Evolutionary conservation across 2,797 vertebrate genomes (phyloP), one percentile per base, ranked within the genome.

Genomic region (Spatula clypeata): DNA sequence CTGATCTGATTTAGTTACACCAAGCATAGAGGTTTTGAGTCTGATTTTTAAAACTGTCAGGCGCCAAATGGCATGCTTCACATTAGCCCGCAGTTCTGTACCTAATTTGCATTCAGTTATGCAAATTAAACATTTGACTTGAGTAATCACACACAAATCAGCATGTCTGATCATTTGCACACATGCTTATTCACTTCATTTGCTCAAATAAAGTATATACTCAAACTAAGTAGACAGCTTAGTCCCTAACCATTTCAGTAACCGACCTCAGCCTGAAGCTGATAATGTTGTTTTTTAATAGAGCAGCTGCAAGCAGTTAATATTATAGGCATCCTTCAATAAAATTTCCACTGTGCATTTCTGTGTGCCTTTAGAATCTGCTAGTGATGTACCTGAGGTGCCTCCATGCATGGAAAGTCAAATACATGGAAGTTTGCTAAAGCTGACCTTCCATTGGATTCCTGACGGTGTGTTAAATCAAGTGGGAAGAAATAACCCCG

Each of bases 81-180:
- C 76, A 94, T 94, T 85, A 95, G 66, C 93, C 87, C 90, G 83
- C 88, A 95, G 90, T 95, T 95, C 94, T 97, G 94, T 82, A 85
- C 94, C 89, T 95, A 86, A 97, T 97, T 96, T 97, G 90, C 94
- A 95, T 96, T 85, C 88, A 87, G 93, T 95, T 96, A 97, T 97
- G 97, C 94, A 93, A 96, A 95, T 94, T 95, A 95, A 94, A 93
- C 82, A 82, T 95, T 97, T 95, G 74, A 96, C 91, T 95, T 94
- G 67, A 92, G 95, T 95, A 97, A 96, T 97, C 92, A 91, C 94
- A 96, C 92, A 93, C 95, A 94, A 95, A 95, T 95, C 88, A 95
- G 88, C 88, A 74, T 82, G 93, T 94, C 95, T 95, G 93, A 97
- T 95, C 86, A 94, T 95, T 95, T 95, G 90, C 96, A 97, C 93